Conservation (phyloP, 2,888 invertebrate genomes). For the Papilio gigon region DNA sequence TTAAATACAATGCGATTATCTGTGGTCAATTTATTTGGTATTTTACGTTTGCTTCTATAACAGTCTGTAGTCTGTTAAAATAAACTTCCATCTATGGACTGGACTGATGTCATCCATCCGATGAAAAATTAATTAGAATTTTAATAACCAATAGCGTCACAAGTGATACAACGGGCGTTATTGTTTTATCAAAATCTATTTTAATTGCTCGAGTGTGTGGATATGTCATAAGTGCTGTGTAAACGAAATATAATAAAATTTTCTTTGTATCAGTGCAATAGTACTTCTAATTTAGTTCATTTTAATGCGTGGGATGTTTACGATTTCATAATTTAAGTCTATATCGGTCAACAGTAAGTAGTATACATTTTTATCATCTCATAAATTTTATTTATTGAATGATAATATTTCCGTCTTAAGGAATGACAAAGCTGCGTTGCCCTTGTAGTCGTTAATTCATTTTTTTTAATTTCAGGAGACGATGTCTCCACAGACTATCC, state of each 20-base stretch:
- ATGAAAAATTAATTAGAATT: constrained; percentile 47
- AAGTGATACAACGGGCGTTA: constrained; percentile 36
- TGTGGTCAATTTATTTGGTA: constrained; percentile 17
- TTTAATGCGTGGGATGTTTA: constrained; percentile 75
- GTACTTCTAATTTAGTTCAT: constrained; percentile 48
- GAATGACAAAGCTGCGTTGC: constrained; percentile 45
- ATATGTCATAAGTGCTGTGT: neutral
- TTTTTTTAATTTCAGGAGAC: constrained; percentile 63
- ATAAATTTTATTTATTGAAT: constrained; percentile 40
- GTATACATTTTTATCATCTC: constrained; percentile 20
- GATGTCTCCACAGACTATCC: constrained; percentile 63
- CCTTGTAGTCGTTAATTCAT: constrained; percentile 47
- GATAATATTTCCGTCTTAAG: constrained; percentile 18
- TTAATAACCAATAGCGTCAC: constrained; percentile 40
- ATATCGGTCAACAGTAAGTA: constrained; percentile 40
- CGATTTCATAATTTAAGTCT: constrained; percentile 50
- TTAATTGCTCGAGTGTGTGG: neutral
- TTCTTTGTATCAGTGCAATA: constrained; percentile 29
- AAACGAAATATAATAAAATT: constrained; percentile 10
- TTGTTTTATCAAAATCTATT: constrained; percentile 3
- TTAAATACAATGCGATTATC: neutral
- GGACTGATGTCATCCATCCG: constrained; percentile 52
- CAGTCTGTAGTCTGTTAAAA: constrained; percentile 25
- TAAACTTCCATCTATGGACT: constrained; percentile 39
- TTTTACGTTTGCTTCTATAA: neutral